These are phyloP conservation scores for Melinopterus prodromus DNA, from an alignment of 2,888 invertebrate genomes.

Conservation along the genomic window DNA sequence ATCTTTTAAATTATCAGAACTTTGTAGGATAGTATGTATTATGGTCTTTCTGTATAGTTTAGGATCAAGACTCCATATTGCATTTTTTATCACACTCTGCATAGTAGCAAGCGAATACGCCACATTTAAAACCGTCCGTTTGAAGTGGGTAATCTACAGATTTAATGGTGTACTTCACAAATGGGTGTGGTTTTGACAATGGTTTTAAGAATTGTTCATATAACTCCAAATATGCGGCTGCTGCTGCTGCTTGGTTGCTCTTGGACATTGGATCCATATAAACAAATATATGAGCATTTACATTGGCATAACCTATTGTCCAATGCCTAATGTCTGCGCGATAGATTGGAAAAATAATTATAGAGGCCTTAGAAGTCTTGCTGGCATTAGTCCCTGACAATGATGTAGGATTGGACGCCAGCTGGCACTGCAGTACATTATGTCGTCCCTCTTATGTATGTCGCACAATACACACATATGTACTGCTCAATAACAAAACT, in stretches of 20 bases:
- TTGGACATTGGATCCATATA: neutral
- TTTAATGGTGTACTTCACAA: neutral
- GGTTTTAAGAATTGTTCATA: neutral
- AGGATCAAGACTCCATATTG: neutral
- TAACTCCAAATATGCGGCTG: neutral
- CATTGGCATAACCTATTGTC: neutral
- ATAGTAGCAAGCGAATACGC: neutral
- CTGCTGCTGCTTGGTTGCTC: neutral
- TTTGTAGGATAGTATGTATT: neutral
- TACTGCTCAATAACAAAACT: slow-evolving; percentile 8
- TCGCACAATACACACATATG: neutral
- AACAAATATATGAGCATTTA: neutral
- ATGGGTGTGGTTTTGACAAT: neutral
- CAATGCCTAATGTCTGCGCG: neutral
- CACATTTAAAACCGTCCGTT: neutral
- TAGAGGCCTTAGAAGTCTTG: neutral
- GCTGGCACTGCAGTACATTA: neutral
- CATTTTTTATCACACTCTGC: neutral
- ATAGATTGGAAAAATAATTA: neutral
- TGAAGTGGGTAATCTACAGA: neutral
- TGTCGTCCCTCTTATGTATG: neutral
- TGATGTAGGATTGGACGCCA: neutral
- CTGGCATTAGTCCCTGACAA: neutral
- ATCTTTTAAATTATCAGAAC: neutral
- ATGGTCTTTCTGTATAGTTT: neutral